These are phyloP conservation scores for Argyrosomus regius DNA, from an alignment of 2,797 vertebrate genomes.

Conservation along the genomic window DNA sequence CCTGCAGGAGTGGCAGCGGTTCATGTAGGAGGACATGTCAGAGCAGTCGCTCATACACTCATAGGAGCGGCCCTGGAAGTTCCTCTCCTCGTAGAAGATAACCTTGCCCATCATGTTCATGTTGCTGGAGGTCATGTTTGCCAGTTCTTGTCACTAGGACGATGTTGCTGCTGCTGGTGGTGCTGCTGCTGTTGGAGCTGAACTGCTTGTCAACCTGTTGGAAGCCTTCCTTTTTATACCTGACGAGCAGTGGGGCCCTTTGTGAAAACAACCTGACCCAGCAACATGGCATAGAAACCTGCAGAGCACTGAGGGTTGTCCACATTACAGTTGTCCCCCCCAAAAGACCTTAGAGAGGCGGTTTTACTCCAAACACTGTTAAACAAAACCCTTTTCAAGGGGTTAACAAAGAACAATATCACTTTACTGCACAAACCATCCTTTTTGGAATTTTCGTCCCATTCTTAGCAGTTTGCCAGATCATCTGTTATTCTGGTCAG, in stretches of 20 bases:
- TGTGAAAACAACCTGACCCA: slow-evolving; percentile 64
- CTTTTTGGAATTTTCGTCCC: slow-evolving; percentile 12
- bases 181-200: slow-evolving; percentile 59
- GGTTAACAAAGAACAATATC: slow-evolving; percentile 49
- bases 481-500: slow-evolving; percentile 1
- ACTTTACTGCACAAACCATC: slow-evolving; percentile 16
- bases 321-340: slow-evolving; percentile 34
- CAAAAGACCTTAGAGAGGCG: slow-evolving; percentile 54
- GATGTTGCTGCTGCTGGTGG: slow-evolving; percentile 39
- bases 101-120: slow-evolving; percentile 64
- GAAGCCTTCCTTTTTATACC: slow-evolving; percentile 64
- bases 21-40: slow-evolving; percentile 70
- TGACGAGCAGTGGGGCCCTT: slow-evolving; percentile 42
- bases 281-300: slow-evolving; percentile 57
- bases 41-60: slow-evolving; percentile 62
- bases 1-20: slow-evolving; percentile 64
- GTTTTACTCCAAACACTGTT: slow-evolving; percentile 35
- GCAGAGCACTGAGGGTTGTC: slow-evolving; percentile 43
- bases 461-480: slow-evolving; percentile 21
- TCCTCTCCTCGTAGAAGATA: slow-evolving; percentile 65
- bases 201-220: slow-evolving; percentile 56
- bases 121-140: slow-evolving; percentile 57
- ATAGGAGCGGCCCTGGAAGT: slow-evolving; percentile 66
- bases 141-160: slow-evolving; percentile 17
- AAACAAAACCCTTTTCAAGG: slow-evolving; percentile 61